Evolutionary conservation across 2,888 invertebrate species (phyloP).

Genomic region (Callyntrura sp.): DNA sequence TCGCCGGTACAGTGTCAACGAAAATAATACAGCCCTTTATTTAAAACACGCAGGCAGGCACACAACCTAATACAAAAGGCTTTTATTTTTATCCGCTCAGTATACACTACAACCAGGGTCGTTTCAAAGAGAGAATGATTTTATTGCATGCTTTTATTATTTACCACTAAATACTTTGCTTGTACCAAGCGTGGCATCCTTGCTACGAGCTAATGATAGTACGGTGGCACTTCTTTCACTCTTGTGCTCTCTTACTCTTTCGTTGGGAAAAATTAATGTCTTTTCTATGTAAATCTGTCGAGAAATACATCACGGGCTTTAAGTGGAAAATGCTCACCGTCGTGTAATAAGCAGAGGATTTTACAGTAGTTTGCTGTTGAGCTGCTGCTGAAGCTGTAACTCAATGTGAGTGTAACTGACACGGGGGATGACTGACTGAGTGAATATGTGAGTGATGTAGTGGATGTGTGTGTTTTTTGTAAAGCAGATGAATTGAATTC

Average conservation of each 20-base stretch:
- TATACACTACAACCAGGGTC: neutral
- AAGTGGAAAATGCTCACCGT: constrained; percentile 60
- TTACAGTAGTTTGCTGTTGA: constrained; percentile 11
- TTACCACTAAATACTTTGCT: constrained; percentile 39
- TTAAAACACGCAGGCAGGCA: constrained; percentile 39
- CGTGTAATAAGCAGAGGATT: constrained; percentile 12
- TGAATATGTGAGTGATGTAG: constrained; percentile 21
- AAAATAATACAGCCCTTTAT: constrained; percentile 57
- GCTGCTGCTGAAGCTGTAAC: neutral
- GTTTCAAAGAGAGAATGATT: neutral
- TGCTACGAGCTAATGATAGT: neutral
- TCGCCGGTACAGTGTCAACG: constrained; percentile 67
- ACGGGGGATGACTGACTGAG: constrained; percentile 4
- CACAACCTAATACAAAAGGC: neutral
- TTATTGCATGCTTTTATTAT: constrained; percentile 43
- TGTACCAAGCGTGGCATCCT: neutral
- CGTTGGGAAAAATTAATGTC: constrained; percentile 73
- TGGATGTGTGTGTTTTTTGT: neutral
- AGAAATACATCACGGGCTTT: constrained; percentile 69
- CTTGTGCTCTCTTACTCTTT: neutral
- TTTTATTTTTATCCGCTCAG: constrained; percentile 1
- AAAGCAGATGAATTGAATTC: constrained; percentile 18
- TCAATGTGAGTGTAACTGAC: constrained; percentile 33
- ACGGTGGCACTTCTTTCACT: neutral
- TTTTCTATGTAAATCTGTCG: constrained; percentile 76